Evolutionary conservation across 2,888 invertebrate genomes (phyloP).

Genomic region (Maniola hyperantus): DNA sequence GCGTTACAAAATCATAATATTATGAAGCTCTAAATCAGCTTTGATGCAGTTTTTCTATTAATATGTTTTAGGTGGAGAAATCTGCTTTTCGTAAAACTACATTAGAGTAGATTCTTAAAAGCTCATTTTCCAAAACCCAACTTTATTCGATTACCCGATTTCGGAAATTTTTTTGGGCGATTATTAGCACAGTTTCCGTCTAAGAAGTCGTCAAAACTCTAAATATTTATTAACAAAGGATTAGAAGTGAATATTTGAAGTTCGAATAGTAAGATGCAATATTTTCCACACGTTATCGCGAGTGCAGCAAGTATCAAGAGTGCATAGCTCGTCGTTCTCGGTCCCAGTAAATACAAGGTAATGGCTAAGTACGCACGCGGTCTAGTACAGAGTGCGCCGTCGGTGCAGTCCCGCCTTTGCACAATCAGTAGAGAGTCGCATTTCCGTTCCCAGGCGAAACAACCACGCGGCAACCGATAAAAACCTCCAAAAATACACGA

Average conservation of each 20-base stretch:
- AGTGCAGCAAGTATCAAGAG: slow-evolving; percentile 64
- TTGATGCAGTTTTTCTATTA: too few relatives aligned
- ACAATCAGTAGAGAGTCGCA: slow-evolving; percentile 79
- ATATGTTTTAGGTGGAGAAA: too few relatives aligned
- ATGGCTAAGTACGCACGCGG: slow-evolving; percentile 83
- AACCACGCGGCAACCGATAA: slow-evolving; percentile 75
- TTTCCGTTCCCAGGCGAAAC: slow-evolving; percentile 66
- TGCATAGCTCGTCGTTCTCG: slow-evolving; percentile 50
- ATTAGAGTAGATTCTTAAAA: too few relatives aligned
- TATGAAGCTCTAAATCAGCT: too few relatives aligned
- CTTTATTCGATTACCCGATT: too few relatives aligned
- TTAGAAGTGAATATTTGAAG: not conserved
- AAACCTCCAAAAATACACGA: slow-evolving; percentile 60
- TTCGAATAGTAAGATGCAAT: slow-evolving; percentile 15
- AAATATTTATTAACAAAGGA: not conserved
- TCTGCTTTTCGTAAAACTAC: too few relatives aligned
- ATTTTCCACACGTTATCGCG: slow-evolving; percentile 36
- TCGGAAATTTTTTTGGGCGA: too few relatives aligned
- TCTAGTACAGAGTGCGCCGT: slow-evolving; percentile 80
- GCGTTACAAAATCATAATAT: too few relatives aligned
- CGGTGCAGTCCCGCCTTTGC: slow-evolving; percentile 83
- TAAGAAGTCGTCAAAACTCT: not conserved
- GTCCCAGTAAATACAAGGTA: slow-evolving; percentile 82
- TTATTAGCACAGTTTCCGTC: not conserved
- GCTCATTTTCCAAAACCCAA: too few relatives aligned